Evolutionary conservation across 1,140 invertebrate genomes (phyloP), one percentile per base, ranked within the genome.

Genomic region (Sminthurides bifidus): DNA sequence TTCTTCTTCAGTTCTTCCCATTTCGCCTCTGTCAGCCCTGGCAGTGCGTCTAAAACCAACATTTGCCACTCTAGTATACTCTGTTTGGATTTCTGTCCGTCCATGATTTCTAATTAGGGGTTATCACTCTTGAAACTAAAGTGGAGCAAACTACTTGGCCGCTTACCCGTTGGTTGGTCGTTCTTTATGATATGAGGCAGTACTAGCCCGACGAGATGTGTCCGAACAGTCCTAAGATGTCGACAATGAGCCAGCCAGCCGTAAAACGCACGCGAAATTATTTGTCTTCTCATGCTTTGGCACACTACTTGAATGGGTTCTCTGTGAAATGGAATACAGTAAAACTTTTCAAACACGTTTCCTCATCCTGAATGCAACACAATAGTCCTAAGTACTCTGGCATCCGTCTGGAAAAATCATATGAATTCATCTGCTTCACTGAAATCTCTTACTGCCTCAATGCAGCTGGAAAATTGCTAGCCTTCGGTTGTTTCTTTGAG

Each of bases 171-270:
- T 27, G 56, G 65, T n/a, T 67, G 52, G 6, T 65, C 63, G 14
- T 61, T 44, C 15, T 60, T 63, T 6, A 71, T 56, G n/a, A 70
- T 68, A 2, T 51, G 60, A 24, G 64, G 52, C 68, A 85, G 78
- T 0, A 95, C 88, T 10, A 94, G 73, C n/a, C 87, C 88, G 31
- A 87, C 85, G 26, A 96, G 75, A 73, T 95, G 92, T 0, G 85
- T 92, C 33, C 91, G 72, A 0, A 96, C 88, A 0, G 90, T 95
- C 52, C 85, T 84, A 62, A 96, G 72, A 69, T 95, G 91, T 14
- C 91, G 74, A 68, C 89, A 92, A 69, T 96, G 91, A 8, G 91
- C 88, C 41, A 94, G 72, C 92, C 90, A 96, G 51, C 92, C 92
- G 70, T 95, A 94, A 72, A 96, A 96, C 40, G 92, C 92, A 59